Evolutionary conservation across 2,888 invertebrate species (phyloP), one percentile per base, ranked within the genome.

Genomic region (Papilio gigon): DNA sequence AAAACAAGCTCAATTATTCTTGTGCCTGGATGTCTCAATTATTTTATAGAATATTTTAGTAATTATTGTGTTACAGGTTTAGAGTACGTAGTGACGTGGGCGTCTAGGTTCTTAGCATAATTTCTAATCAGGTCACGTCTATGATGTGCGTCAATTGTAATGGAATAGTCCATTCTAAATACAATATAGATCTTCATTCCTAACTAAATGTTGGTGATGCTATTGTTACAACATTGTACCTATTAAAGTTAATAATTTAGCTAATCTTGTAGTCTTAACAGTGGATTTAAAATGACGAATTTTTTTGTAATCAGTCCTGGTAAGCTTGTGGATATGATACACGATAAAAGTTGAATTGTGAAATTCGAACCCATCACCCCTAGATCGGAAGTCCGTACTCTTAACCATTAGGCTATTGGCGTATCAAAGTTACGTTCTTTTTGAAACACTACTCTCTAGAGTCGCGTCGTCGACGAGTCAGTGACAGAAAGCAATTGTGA

Each of bases 41-140:
- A 53, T 67, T 5, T 9, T 35, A 20, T 22, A 60, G 59, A 59
- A 59, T 3, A n/a, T 27, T 60, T 40, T 60, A 60, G 60, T n/a
- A 25, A n/a, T 60, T 14, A n/a, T 40, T 25, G 58, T 58, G 25
- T 40, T 25, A 62, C 44, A 27, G n/a, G 33, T 53, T 27, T 17
- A 65, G 20, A 37, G 14, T 25, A 37, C 30, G 25, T 11, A 11
- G 27, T 70, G 66, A 70, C 69, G 42, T 42, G 40, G 50, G 17
- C 22, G 44, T 47, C 58, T 61, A 44, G 56, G 33, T 62, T 58
- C 70, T 30, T 72, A 73, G 42, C 71, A 60, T 68, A 67, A 67
- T 70, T 65, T 72, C 71, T 71, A 22, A 67, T 77, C 82, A 12
- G 67, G 65, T 71, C 84, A 82, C 84, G 84, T 78, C 67, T 61